phyloP scores from a whole-genome alignment of 2,797 vertebrate species.

The Salarias fasciatus region DNA sequence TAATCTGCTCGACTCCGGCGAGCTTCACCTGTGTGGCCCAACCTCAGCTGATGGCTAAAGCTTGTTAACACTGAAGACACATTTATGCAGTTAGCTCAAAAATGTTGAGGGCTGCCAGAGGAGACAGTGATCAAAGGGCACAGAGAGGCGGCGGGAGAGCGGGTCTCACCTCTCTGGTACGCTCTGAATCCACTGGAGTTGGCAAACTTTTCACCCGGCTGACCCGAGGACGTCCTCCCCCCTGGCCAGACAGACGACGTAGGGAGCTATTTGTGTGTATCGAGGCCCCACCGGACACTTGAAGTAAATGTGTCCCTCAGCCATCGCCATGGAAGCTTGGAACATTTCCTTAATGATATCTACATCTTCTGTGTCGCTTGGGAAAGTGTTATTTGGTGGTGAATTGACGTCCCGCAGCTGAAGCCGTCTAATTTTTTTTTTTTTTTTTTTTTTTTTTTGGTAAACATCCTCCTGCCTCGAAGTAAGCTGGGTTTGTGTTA shows the following conservation, averaged over 20 bases:
- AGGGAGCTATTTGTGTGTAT: conserved; percentile 30
- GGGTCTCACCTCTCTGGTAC: conserved; percentile 13
- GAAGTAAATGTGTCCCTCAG: conserved; percentile 33
- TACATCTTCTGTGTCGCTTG: conserved; percentile 56
- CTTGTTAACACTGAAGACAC: conserved; percentile 77
- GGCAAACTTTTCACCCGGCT: conserved; percentile 45
- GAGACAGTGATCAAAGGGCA: conserved; percentile 43
- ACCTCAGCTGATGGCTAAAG: conserved; percentile 61
- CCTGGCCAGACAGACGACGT: conserved; percentile 34
- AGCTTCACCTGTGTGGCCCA: conserved; percentile 35
- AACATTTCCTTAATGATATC: conserved; percentile 56
- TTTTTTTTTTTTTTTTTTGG: conserved; percentile 54
- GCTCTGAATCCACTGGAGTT: conserved; percentile 29
- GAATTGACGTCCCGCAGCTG: conserved; percentile 40
- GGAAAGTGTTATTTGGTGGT: conserved; percentile 55
- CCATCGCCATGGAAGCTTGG: conserved; percentile 31
- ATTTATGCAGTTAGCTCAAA: conserved; percentile 66
- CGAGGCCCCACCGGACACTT: conserved; percentile 27
- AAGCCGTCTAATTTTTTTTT: conserved; percentile 66
- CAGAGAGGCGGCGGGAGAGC: conserved; percentile 13
- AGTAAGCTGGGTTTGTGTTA: conserved; percentile 68
- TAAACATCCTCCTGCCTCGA: conserved; percentile 44
- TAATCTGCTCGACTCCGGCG: conserved; percentile 38
- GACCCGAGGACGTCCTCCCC: conserved; percentile 38
- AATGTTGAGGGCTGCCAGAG: conserved; percentile 44